Conservation (phyloP, 1,140 invertebrate genomes). For the Harlomillsia oculata region DNA sequence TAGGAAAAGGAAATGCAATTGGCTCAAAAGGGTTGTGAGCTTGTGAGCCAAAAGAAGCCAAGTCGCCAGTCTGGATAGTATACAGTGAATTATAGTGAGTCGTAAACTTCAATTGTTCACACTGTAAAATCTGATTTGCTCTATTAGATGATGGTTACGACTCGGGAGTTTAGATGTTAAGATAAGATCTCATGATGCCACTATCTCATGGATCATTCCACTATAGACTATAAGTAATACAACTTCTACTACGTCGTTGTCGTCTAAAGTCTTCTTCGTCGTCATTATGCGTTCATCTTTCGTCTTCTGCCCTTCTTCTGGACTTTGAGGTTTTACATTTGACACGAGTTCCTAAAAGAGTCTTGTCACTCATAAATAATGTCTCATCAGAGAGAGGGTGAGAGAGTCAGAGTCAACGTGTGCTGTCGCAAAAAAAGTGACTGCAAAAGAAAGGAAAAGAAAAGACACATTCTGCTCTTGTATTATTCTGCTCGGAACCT, state of each 20-base stretch:
- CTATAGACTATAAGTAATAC: not conserved
- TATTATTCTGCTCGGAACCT: no score
- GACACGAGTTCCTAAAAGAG: not conserved
- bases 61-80: no score
- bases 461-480: not conserved
- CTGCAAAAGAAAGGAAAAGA: not conserved
- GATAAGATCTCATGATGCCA: not conserved
- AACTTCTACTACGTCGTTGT: not conserved
- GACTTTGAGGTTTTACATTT: not conserved
- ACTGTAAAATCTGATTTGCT: conserved; percentile 8
- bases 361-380: not conserved
- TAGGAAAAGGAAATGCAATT: no score
- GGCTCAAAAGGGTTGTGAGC: no score
- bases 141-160: conserved; percentile 11
- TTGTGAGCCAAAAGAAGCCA: no score
- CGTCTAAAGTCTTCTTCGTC: not conserved
- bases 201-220: not conserved
- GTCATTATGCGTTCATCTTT: not conserved
- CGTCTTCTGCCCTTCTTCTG: not conserved
- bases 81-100: conserved; percentile 5
- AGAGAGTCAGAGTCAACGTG: not conserved
- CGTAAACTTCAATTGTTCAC: conserved; percentile 14
- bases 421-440: not conserved
- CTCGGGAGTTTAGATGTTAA: not conserved
- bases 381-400: not conserved